Conservation (phyloP, 1,140 invertebrate species). For the Mya arenaria region DNA sequence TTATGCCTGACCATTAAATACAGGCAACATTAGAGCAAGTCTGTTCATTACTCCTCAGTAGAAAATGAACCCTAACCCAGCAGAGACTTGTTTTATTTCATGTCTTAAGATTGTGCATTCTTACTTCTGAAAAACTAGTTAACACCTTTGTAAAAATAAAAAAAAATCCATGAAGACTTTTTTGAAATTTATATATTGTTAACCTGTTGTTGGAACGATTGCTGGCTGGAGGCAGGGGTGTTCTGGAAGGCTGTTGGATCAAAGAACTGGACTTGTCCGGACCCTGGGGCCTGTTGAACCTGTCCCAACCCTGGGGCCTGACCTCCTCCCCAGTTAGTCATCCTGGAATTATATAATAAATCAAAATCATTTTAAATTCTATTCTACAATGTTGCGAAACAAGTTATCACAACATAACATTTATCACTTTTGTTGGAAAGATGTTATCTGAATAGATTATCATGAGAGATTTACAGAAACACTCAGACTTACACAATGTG, state of each 20-base stretch:
- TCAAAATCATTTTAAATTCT: not conserved
- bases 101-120: too few relatives aligned
- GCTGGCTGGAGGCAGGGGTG: not conserved
- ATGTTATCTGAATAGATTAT: not conserved
- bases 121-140: too few relatives aligned
- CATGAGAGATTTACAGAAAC: not conserved
- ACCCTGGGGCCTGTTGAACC: constrained; percentile 12
- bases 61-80: too few relatives aligned
- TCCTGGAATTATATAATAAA: constrained; percentile 18
- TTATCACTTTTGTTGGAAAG: not conserved
- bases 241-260: constrained; percentile 50
- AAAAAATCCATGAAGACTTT: too few relatives aligned
- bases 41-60: too few relatives aligned
- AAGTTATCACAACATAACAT: not conserved
- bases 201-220: too few relatives aligned
- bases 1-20: too few relatives aligned
- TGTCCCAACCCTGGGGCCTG: not conserved
- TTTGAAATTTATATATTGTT: too few relatives aligned
- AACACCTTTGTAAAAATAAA: too few relatives aligned
- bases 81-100: too few relatives aligned
- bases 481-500: not conserved
- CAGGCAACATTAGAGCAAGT: too few relatives aligned
- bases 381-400: not conserved
- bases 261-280: constrained; percentile 38
- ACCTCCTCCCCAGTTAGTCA: constrained; percentile 30